Conservation (phyloP, 1,140 invertebrate genomes). For the Microplitis mediator region DNA sequence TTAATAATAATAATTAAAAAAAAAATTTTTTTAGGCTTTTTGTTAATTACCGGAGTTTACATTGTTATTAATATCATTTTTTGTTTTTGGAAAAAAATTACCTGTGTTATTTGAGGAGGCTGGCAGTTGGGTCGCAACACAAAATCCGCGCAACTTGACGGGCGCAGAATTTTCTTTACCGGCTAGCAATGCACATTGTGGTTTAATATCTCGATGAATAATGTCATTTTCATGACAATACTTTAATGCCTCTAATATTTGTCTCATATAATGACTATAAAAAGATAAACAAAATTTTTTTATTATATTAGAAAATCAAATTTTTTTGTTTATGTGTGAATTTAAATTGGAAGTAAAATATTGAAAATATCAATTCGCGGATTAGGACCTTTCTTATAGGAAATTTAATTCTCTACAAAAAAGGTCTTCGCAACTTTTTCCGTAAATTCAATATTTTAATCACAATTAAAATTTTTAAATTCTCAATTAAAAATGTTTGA, state of each 20-base stretch:
- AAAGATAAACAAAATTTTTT: conserved; percentile 31
- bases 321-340: too few relatives aligned
- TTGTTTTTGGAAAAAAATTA: conserved; percentile 44
- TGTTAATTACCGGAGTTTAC: neutral
- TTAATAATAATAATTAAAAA: conserved; percentile 18
- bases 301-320: too few relatives aligned
- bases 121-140: conserved; percentile 90
- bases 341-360: too few relatives aligned
- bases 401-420: too few relatives aligned
- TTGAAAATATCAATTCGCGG: too few relatives aligned
- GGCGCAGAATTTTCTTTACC: conserved; percentile 97
- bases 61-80: neutral
- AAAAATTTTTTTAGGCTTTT: conserved; percentile 2
- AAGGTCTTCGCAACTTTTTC: too few relatives aligned
- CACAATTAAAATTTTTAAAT: too few relatives aligned
- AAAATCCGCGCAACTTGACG: conserved; percentile 97
- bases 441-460: too few relatives aligned
- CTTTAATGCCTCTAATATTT: conserved; percentile 91
- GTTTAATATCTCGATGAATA: conserved; percentile 94
- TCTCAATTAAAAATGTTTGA: too few relatives aligned
- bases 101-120: conserved; percentile 78
- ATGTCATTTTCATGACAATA: conserved; percentile 98
- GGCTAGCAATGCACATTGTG: conserved; percentile 92
- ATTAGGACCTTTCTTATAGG: too few relatives aligned
- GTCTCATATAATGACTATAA: conserved; percentile 95